phyloP scores from a whole-genome alignment of 37 sponge, comb jelly and placozoan genomes.

The Spongilla lacustris region DNA sequence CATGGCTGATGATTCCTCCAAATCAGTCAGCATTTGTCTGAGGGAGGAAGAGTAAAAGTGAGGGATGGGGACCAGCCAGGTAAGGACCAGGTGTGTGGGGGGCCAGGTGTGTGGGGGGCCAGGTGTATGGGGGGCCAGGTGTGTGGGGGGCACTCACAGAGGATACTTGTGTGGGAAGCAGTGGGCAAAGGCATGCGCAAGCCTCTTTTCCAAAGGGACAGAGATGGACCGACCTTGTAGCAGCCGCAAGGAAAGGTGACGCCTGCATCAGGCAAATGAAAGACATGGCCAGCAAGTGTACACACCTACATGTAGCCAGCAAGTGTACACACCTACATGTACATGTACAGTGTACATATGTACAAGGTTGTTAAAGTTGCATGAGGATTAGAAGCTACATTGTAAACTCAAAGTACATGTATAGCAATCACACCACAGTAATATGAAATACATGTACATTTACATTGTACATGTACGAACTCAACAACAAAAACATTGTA shows the following conservation, averaged over 20 bases:
- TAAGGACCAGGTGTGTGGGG: not conserved
- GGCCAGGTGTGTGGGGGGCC: too few species aligned
- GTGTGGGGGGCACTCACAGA: conserved; percentile 42
- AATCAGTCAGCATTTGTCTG: conserved; percentile 74
- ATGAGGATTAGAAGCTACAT: too few species aligned
- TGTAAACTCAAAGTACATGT: too few species aligned
- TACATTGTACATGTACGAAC: too few species aligned
- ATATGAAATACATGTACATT: too few species aligned
- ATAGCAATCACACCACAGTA: too few species aligned
- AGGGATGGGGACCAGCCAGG: not conserved
- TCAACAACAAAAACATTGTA: too few species aligned
- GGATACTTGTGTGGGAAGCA: conserved; percentile 77
- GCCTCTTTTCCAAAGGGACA: conserved; percentile 42
- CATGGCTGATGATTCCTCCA: conserved; percentile 46
- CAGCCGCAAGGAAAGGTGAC: conserved; percentile 48
- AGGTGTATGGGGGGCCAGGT: not conserved
- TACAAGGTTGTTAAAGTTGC: too few species aligned
- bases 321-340: not conserved
- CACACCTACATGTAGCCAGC: not conserved
- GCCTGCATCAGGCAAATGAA: conserved; percentile 1
- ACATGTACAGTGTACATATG: not conserved
- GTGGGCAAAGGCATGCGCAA: conserved; percentile 44
- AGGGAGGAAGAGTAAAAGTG: not conserved
- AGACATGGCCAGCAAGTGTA: not conserved
- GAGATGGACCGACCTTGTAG: conserved; percentile 59